Evolutionary conservation across 2,888 invertebrate genomes (phyloP), one percentile per base, ranked within the genome.

Genomic region (Acronicta leporina): DNA sequence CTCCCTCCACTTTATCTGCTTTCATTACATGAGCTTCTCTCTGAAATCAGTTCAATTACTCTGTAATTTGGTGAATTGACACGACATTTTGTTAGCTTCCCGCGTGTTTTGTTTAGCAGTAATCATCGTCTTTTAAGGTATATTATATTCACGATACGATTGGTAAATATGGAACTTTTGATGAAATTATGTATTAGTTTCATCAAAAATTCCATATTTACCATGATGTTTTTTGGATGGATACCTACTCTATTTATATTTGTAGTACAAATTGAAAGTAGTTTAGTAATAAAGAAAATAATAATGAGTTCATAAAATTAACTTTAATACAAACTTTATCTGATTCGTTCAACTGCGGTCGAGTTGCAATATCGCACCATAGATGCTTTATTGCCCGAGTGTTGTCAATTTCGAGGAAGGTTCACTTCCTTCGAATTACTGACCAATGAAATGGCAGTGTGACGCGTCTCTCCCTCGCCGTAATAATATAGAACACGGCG

Each of bases 1-100:
- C 75, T 77, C 84, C 79, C 81, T 85, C 85, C 83, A 85, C 87
- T 90, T 91, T 90, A 91, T 91, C 89, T 90, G 84, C 87, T 90
- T 92, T 91, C 90, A 92, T 92, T 91, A 90, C 86, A 87, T 83
- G 87, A 89, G 88, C 91, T 91, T 91, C 90, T 87, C 87, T 87
- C 85, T 83, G 88, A 89, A 91, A 89, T 90, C 84, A 86, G 88
- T 91, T 91, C 91, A 91, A 92, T 92, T 92, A 91, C 90, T 86
- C 80, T 79, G 87, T 90, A 91, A 92, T 92, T 92, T 89, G 85
- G 86, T 84, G 87, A 89, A 91, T 91, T 88, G 91, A 88, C 86
- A 84, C 84, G 86, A 90, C 88, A 88, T 91, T 92, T 89, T 89
- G 86, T 90, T 87, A 89, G 91, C 88, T 92, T 92, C 90, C 77